phyloP scores from a whole-genome alignment of 2,797 vertebrate species.

The Xenopus petersii region DNA sequence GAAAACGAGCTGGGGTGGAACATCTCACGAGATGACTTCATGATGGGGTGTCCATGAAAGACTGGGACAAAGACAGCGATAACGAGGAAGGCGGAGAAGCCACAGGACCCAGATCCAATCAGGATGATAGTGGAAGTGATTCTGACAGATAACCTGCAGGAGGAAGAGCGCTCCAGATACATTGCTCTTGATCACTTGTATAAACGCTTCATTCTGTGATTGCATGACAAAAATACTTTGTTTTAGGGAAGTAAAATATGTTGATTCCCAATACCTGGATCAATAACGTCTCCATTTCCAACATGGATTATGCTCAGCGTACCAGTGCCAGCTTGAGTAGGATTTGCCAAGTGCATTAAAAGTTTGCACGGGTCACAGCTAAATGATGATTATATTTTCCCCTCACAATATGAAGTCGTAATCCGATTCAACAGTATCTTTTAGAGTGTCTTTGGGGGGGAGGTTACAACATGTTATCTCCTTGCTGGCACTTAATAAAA shows the following conservation, averaged over 20 bases:
- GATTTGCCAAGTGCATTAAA: no score
- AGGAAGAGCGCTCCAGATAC: not conserved
- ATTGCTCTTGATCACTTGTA: constrained; percentile 14
- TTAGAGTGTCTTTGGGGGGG: no score
- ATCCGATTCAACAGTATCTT: no score
- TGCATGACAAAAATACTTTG: constrained; percentile 39
- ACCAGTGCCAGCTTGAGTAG: constrained; percentile 23
- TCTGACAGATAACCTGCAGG: constrained; percentile 59
- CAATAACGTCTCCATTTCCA: constrained; percentile 51
- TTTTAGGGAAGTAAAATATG: not conserved
- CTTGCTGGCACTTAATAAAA: no score
- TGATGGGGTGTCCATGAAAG: constrained; percentile 96
- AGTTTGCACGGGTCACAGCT: no score
- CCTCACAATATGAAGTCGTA: no score
- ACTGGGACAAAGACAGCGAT: constrained; percentile 89
- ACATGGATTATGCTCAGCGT: constrained; percentile 55
- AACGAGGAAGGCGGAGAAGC: constrained; percentile 49
- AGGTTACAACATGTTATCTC: no score
- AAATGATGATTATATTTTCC: no score
- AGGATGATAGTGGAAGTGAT: constrained; percentile 61
- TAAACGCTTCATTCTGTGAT: constrained; percentile 53
- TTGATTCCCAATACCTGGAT: constrained; percentile 42
- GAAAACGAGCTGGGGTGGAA: constrained; percentile 79
- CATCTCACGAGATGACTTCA: constrained; percentile 88
- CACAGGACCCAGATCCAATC: constrained; percentile 26